Percentiles rank a stretch among this genome's conserved stretches.
phyloP scores from a whole-genome alignment of 2,797 vertebrate species.

The Bufotes viridis region DNA sequence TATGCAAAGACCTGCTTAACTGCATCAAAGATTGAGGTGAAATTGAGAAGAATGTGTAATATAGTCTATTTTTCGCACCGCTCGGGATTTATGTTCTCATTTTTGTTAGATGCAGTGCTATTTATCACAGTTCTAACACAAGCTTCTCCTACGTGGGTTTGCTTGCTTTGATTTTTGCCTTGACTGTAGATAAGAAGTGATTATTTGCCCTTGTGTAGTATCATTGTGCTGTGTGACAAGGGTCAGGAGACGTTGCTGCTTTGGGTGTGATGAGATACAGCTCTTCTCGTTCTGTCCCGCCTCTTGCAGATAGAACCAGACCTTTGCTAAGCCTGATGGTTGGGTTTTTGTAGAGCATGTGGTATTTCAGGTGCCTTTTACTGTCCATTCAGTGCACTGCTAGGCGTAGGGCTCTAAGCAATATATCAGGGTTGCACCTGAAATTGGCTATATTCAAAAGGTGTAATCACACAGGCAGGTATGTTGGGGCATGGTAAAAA shows the following conservation, averaged over 20 bases:
- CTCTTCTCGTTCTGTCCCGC: neutral
- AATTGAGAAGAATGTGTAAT: no score
- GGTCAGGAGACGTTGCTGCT: neutral
- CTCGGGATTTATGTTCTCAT: no score
- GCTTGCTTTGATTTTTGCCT: neutral
- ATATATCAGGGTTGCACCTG: neutral
- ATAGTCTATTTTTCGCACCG: no score
- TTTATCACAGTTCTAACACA: no score
- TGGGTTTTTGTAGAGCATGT: neutral
- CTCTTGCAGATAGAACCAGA: constrained; percentile 7
- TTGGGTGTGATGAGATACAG: neutral
- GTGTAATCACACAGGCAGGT: neutral
- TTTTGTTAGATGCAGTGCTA: no score
- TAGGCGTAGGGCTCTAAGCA: neutral
- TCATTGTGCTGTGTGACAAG: neutral
- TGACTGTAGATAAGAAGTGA: neutral
- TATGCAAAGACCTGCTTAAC: no score
- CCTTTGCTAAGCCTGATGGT: neutral
- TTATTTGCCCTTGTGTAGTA: neutral
- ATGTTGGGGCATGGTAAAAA: no score
- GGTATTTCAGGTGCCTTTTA: neutral
- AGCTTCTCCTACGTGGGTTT: neutral
- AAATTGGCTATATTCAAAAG: neutral
- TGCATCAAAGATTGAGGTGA: no score
- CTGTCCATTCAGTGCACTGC: neutral